Conservation (phyloP, 1,140 invertebrate genomes). For the Hesperophylax magnus region DNA sequence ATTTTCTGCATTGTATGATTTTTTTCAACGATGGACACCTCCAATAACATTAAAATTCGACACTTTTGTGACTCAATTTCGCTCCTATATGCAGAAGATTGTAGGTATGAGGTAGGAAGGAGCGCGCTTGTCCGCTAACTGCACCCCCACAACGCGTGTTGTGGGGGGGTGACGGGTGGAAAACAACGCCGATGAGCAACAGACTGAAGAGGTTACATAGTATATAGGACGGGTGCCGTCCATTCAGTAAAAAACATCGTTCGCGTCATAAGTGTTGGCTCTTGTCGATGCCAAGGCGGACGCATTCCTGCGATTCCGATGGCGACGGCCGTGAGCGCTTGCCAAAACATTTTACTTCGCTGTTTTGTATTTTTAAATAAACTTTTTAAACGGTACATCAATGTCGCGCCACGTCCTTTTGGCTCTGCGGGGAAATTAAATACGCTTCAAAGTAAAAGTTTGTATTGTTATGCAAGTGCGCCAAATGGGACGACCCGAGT, state of each 20-base stretch:
- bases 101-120: too few relatives aligned
- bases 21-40: too few relatives aligned
- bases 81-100: too few relatives aligned
- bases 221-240: not conserved
- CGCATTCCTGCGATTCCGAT: slow-evolving; percentile 15
- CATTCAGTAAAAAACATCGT: slow-evolving; percentile 24
- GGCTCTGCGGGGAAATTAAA: not conserved
- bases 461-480: slow-evolving; percentile 5
- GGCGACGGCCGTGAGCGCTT: slow-evolving; percentile 3
- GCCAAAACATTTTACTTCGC: slow-evolving; percentile 34
- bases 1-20: too few relatives aligned
- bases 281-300: not conserved
- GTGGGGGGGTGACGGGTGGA: not conserved
- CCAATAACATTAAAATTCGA: too few relatives aligned
- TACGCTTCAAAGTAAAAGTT: slow-evolving; percentile 27
- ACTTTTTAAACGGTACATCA: slow-evolving; percentile 34
- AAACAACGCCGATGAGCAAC: not conserved
- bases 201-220: too few relatives aligned
- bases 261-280: slow-evolving; percentile 23
- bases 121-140: too few relatives aligned
- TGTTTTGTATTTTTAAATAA: slow-evolving; percentile 31
- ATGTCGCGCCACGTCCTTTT: slow-evolving; percentile 13
- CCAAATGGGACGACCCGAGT: not conserved
- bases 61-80: too few relatives aligned
- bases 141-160: not conserved